A percentile compares a stretch with the other conserved stretches of the same genome.
Conservation (phyloP, 2,113 vertebrate genomes). For the Paralichthys olivaceus region DNA sequence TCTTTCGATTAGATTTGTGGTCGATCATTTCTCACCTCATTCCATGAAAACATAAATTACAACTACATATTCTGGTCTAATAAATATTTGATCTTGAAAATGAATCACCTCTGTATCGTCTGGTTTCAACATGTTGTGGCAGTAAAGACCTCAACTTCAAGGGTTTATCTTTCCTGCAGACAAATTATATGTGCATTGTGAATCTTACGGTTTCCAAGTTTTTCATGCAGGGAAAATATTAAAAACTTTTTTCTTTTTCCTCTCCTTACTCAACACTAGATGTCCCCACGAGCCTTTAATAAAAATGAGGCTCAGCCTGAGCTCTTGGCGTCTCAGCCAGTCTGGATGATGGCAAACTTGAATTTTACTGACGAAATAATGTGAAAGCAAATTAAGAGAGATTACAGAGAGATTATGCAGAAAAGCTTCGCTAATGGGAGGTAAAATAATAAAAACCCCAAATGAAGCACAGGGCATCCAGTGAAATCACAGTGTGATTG, state of each 20-base stretch:
- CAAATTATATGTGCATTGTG: background rate
- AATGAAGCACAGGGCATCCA: background rate
- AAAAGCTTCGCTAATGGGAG: slow-evolving; percentile 11
- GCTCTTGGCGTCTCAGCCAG: background rate
- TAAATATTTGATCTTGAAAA: background rate
- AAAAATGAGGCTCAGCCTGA: slow-evolving; percentile 4
- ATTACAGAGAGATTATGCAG: slow-evolving; percentile 47
- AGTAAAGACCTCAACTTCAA: background rate
- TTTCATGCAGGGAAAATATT: background rate
- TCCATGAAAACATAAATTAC: background rate
- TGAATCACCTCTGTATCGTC: background rate
- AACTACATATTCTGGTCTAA: background rate
- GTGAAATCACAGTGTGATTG: background rate
- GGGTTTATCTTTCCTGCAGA: background rate
- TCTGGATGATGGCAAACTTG: slow-evolving; percentile 11
- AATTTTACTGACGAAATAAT: slow-evolving; percentile 9
- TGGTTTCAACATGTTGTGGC: background rate
- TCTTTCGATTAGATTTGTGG: background rate
- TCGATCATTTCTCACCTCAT: background rate
- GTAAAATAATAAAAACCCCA: background rate
- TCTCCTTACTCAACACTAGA: slow-evolving; percentile 70
- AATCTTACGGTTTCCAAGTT: background rate
- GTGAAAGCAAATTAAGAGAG: slow-evolving; percentile 41
- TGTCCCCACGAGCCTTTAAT: slow-evolving; percentile 69
- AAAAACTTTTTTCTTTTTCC: background rate